Percentiles rank a stretch among this genome's conserved stretches.
Evolutionary conservation across 2,888 invertebrate species (phyloP).

Genomic region (Lamproptera curius): DNA sequence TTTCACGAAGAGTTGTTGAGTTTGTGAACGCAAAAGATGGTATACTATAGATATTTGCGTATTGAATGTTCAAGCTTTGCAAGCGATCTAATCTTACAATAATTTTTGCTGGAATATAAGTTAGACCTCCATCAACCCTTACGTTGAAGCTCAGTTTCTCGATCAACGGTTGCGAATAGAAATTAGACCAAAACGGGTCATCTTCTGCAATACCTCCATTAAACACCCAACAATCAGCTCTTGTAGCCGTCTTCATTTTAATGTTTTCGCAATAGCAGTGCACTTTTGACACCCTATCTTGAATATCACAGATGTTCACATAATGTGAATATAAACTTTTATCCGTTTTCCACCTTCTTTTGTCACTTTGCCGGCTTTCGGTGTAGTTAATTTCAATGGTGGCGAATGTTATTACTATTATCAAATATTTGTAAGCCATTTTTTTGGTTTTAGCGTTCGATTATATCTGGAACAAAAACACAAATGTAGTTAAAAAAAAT

Average conservation of each 20-base stretch:
- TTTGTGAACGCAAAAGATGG: conserved; percentile 87
- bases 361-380: conserved; percentile 68
- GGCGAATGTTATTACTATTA: conserved; percentile 69
- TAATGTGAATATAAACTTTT: conserved; percentile 61
- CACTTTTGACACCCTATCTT: conserved; percentile 75
- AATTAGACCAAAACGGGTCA: conserved; percentile 86
- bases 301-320: conserved; percentile 78
- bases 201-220: conserved; percentile 83
- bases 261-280: conserved; percentile 83
- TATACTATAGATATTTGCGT: conserved; percentile 84
- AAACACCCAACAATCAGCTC: conserved; percentile 88
- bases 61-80: conserved; percentile 83
- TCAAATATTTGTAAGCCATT: conserved; percentile 70
- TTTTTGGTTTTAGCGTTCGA: conserved; percentile 46
- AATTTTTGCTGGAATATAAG: conserved; percentile 84
- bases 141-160: conserved; percentile 84
- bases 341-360: conserved; percentile 68
- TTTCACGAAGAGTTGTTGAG: conserved; percentile 82
- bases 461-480: conserved; percentile 69
- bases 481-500: too few species aligned
- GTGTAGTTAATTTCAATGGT: conserved; percentile 70
- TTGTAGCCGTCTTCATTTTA: conserved; percentile 78
- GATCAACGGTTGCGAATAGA: conserved; percentile 84
- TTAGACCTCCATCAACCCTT: conserved; percentile 82
- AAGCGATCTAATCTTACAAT: conserved; percentile 82